These are phyloP conservation scores for Silurus glanis DNA, from an alignment of 2,113 vertebrate species.

Conservation along the genomic window DNA sequence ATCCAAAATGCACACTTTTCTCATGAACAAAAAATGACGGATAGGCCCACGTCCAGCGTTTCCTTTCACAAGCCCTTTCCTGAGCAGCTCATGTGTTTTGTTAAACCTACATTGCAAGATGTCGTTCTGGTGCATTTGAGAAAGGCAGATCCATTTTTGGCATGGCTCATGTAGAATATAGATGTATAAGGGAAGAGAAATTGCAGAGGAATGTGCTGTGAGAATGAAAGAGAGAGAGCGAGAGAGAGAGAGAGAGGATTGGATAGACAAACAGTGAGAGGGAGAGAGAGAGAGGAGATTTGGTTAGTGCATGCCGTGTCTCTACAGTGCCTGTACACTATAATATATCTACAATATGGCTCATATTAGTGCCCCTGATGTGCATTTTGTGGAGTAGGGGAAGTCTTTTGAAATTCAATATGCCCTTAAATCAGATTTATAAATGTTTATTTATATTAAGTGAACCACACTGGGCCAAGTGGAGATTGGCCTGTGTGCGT, in stretches of 20 bases:
- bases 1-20: conserved; percentile 2
- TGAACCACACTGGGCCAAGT: conserved; percentile 70
- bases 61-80: conserved; percentile 20
- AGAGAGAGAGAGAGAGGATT: conserved; percentile 19
- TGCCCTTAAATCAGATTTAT: conserved; percentile 80
- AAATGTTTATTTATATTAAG: conserved; percentile 82
- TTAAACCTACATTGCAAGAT: conserved; percentile 3
- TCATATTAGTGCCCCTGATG: conserved; percentile 71
- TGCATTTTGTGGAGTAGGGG: conserved; percentile 59
- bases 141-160: background rate
- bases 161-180: conserved; percentile 7
- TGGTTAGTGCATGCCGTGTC: conserved; percentile 23
- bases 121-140: conserved; percentile 25
- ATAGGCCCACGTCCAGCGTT: conserved; percentile 13
- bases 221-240: background rate
- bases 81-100: conserved; percentile 9
- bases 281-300: conserved; percentile 9
- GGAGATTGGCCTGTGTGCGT: conserved; percentile 38
- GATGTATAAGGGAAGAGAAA: conserved; percentile 16
- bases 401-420: conserved; percentile 79
- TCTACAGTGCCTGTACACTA: conserved; percentile 40
- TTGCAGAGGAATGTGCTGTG: conserved; percentile 17
- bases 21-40: conserved; percentile 11
- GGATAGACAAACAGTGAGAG: conserved; percentile 37
- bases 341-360: conserved; percentile 68